A percentile compares a stretch with the other conserved stretches of the same genome.
These are phyloP conservation scores for Pseudonaja textilis DNA, from an alignment of 2,113 vertebrate genomes.

Conservation along the genomic window DNA sequence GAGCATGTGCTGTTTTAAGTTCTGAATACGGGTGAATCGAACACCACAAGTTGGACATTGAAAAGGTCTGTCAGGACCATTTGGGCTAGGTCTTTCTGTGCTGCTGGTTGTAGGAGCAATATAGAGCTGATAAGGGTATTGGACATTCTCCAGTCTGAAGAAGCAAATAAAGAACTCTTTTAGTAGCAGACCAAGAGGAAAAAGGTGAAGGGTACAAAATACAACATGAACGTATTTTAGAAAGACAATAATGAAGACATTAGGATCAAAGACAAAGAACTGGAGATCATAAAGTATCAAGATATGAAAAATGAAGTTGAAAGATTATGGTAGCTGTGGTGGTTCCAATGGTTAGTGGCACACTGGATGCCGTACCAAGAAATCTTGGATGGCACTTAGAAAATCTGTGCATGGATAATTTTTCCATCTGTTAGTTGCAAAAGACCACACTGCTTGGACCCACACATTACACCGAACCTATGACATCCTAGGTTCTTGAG, in stretches of 20 bases:
- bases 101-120: constrained; percentile 92
- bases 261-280: not conserved
- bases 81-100: constrained; percentile 86
- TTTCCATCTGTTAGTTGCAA: not conserved
- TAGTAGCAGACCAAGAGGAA: constrained; percentile 32
- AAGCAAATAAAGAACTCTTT: constrained; percentile 53
- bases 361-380: not conserved
- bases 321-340: not conserved
- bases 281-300: not conserved
- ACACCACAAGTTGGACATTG: constrained; percentile 97
- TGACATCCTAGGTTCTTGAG: not conserved
- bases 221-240: rapidly evolving
- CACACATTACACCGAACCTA: not conserved
- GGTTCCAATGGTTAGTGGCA: not conserved
- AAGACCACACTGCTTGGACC: not conserved
- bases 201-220: not conserved
- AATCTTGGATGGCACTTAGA: not conserved
- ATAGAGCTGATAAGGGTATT: constrained; percentile 96
- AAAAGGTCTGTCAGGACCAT: constrained; percentile 92
- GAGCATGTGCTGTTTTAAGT: constrained; percentile 99
- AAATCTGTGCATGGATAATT: not conserved
- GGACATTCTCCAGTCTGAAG: constrained; percentile 90
- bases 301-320: not conserved
- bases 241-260: not conserved
- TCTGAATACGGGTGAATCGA: constrained; percentile 98